phyloP scores from a whole-genome alignment of 2,113 vertebrate genomes.

The Scopus umbretta region DNA sequence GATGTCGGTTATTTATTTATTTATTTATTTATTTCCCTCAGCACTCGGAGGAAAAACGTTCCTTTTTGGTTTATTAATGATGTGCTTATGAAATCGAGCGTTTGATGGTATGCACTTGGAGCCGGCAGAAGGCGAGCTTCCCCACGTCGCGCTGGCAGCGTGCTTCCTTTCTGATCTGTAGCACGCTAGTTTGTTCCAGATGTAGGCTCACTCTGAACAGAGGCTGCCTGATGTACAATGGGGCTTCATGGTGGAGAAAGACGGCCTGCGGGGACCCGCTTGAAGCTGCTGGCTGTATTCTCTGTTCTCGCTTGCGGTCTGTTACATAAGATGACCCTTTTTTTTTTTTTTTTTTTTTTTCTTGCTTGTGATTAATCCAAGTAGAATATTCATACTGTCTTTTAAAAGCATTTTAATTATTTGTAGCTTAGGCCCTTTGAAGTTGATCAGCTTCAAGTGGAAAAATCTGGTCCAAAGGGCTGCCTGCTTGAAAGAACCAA shows the following conservation, averaged over 20 bases:
- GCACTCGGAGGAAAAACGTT: not conserved
- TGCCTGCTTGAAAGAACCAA: not conserved
- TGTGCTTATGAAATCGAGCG: slow-evolving; percentile 26
- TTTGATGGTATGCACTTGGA: slow-evolving; percentile 30
- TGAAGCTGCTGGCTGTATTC: not conserved
- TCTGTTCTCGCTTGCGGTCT: not conserved
- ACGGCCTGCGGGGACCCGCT: not conserved
- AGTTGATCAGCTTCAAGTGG: not conserved
- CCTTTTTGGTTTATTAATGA: slow-evolving; percentile 65
- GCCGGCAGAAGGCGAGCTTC: not conserved
- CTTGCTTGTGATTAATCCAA: not conserved
- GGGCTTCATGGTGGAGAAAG: not conserved
- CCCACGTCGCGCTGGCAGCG: not conserved
- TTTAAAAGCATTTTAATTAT: slow-evolving; percentile 19
- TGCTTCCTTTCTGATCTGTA: not conserved
- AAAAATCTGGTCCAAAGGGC: slow-evolving; percentile 3
- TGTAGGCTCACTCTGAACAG: not conserved
- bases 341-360: not conserved
- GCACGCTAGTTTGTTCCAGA: slow-evolving; percentile 18
- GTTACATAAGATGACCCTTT: slow-evolving; percentile 35
- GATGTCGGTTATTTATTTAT: not conserved
- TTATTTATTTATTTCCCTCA: not conserved
- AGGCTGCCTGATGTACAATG: not conserved
- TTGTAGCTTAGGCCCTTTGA: slow-evolving; percentile 14
- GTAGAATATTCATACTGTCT: slow-evolving; percentile 13